Evolutionary conservation across 1,140 invertebrate species (phyloP), one percentile per base, ranked within the genome.

Genomic region (Drosophila rhopaloa): DNA sequence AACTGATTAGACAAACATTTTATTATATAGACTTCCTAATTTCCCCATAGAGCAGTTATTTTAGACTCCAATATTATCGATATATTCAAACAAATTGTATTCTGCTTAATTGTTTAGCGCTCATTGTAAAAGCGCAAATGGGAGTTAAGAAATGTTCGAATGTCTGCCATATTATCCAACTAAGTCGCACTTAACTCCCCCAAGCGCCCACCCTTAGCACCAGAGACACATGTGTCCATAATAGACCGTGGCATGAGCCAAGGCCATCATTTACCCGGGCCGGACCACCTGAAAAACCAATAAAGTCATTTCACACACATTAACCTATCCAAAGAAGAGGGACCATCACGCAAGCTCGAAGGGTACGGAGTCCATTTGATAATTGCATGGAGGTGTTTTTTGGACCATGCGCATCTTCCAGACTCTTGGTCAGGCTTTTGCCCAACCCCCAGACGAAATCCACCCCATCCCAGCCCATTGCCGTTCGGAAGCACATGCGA

Each of bases 281-380:
- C 63, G 66, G 47, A 43, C 73, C 62, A 76, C 78, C 63, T 68
- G 59, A 67, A 66, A 76, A 81, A 74, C 75, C 79, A 82, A 86
- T 88, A 88, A 88, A 86, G 82, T 86, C 75, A 86, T 86, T 86
- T 86, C 82, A 82, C 70, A 82, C 56, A 79, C 75, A 77, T 77
- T 77, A 77, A 70, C 74, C 74, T 56, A 65, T 77, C 79, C 56
- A 43, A 72, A 59, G 53, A 38, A 19, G 16, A 27, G 44, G 50
- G 32, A 47, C 43, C 54, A 27, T 59, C 63, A 61, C 73, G 57
- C 54, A 67, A 70, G 51, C 38, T 24, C 54, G 37, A 47, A 24
- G 44, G 70, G 73, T 43, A 48, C 50, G 43, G 37, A 60, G 76
- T 79, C 79, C 83, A 89, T 86, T 86, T 86, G 83, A 83, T 86